Evolutionary conservation across 2,797 vertebrate species (phyloP), one percentile per base, ranked within the genome.

Genomic region (Sebastes taczanowskii): DNA sequence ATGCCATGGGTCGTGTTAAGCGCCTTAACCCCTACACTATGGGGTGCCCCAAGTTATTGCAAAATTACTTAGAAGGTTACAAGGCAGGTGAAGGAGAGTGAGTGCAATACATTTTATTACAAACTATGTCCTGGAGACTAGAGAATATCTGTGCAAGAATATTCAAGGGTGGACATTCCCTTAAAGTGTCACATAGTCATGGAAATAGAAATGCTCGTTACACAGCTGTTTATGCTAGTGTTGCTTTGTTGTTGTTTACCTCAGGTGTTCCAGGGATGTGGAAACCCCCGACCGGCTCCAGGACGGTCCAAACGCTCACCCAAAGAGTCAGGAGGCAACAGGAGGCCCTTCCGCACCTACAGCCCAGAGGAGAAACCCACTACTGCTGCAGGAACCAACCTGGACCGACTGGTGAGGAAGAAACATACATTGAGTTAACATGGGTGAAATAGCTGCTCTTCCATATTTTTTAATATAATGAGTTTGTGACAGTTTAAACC

Each of bases 241-340:
- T 59, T 65, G 8, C 6, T 67, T 34, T 30, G 22, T 52, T 62
- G 64, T 58, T 35, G 5, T 71, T 64, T 46, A 63, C 58, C 27
- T 52, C 62, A 98, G 97, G 95, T 97, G 29, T 98, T 98, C 86
- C 96, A 97, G 86, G 96, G 96, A 11, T 98, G 97, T 75, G 97
- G 97, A 42, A 96, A 77, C 38, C 97, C 97, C 32, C 88, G 95
- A 4, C 95, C 95, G 0, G 80, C 92, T 46, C 95, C 91, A 0
- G 91, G 91, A 56, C 92, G 97, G 11, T 90, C 92, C 66, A 95
- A 92, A 61, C 94, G 96, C 4, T 96, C 96, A 1, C 90, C 94
- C 3, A 93, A 90, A 73, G 96, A 97, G 69, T 93, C 96, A 1
- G 89, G 88, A 3, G 90, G 91, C 53, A 94, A 83, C 55, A 93